Conservation (phyloP, 2,888 invertebrate species). For the Cataglyphis albicans region DNA sequence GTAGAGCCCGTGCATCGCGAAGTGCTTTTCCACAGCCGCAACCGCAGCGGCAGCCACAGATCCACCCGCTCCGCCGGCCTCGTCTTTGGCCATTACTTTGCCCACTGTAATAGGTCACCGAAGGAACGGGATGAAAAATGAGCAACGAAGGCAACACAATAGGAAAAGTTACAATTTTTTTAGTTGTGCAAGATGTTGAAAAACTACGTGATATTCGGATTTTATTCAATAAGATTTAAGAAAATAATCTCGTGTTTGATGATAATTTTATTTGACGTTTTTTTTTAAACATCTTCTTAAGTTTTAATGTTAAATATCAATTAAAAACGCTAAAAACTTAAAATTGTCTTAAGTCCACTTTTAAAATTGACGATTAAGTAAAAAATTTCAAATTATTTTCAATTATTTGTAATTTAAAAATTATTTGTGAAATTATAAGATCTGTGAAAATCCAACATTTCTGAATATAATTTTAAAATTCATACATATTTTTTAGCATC, state of each 20-base stretch:
- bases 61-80: constrained; percentile 79
- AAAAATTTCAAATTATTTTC: background rate
- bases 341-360: background rate
- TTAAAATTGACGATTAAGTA: too few relatives aligned
- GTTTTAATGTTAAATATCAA: background rate
- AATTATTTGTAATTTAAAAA: background rate
- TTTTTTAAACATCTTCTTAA: background rate
- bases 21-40: constrained; percentile 83
- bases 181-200: background rate
- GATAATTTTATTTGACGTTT: background rate
- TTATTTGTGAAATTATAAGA: background rate
- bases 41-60: constrained; percentile 81
- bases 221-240: background rate
- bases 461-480: background rate
- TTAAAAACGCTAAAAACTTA: background rate
- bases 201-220: background rate
- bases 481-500: background rate
- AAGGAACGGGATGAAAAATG: constrained; percentile 21
- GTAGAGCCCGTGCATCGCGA: constrained; percentile 84
- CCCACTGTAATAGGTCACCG: constrained; percentile 76
- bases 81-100: constrained; percentile 83
- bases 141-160: background rate
- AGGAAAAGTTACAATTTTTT: background rate
- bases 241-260: background rate
- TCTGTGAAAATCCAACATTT: background rate